Conservation (phyloP, 2,797 vertebrate species). For the Tragelaphus eurycerus region DNA sequence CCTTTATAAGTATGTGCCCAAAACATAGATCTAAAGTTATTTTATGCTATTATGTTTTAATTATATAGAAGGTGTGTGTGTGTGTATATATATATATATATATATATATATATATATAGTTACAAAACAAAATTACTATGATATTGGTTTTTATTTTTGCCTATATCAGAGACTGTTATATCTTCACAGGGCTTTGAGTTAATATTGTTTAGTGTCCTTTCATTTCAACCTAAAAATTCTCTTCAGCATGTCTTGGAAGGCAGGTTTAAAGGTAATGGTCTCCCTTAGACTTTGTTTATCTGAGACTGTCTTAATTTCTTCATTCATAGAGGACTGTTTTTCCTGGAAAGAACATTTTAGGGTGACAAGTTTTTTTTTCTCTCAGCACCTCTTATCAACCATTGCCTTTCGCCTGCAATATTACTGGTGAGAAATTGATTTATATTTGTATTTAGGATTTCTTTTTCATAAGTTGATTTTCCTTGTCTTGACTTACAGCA, state of each 20-base stretch:
- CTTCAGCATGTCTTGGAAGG: neutral
- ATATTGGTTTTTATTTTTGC: neutral
- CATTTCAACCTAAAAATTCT: neutral
- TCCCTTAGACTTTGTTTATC: neutral
- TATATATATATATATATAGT: no score
- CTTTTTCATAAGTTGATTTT: neutral
- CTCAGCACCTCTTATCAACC: neutral
- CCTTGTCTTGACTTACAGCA: neutral
- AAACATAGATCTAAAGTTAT: neutral
- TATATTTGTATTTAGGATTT: neutral
- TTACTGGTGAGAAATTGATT: neutral
- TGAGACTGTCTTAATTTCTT: neutral
- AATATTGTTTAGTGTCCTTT: neutral
- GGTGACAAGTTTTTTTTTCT: neutral
- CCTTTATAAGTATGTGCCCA: neutral
- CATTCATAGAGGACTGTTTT: neutral
- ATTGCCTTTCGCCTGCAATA: neutral
- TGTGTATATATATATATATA: neutral
- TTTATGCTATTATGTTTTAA: neutral
- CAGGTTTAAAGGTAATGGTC: neutral
- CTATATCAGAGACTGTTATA: neutral
- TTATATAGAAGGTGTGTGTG: neutral
- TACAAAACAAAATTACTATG: neutral
- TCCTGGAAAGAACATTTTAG: neutral
- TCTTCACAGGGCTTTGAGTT: neutral